Percentiles rank a stretch among this genome's conserved stretches.
Conservation (phyloP, 2,797 vertebrate genomes). For the Manis pentadactyla region DNA sequence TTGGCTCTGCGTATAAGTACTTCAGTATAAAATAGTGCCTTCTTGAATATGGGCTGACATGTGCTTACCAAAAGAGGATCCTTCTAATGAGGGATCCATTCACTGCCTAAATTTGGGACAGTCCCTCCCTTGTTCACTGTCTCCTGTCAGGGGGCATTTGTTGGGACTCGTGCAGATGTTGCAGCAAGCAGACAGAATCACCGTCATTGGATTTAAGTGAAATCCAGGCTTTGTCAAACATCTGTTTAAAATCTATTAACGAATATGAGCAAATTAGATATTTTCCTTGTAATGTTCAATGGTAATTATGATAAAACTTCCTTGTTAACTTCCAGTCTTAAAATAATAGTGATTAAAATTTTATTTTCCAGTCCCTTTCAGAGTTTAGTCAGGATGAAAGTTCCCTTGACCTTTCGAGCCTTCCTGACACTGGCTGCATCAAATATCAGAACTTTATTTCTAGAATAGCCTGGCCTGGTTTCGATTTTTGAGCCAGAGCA, state of each 20-base stretch:
- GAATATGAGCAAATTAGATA: too few relatives aligned
- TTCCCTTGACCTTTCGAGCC: slow-evolving; percentile 29
- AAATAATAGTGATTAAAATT: neutral
- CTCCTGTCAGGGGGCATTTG: neutral
- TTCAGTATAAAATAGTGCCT: too few relatives aligned
- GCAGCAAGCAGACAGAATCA: neutral
- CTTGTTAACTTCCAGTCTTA: neutral
- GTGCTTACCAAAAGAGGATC: neutral
- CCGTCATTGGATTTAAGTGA: neutral
- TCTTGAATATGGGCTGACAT: neutral
- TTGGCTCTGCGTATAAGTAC: neutral
- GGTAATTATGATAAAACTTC: neutral
- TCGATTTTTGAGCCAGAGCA: slow-evolving; percentile 51
- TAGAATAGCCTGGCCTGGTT: slow-evolving; percentile 44
- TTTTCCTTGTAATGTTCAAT: neutral
- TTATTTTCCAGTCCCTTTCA: slow-evolving; percentile 24
- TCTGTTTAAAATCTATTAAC: neutral
- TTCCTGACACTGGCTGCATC: neutral
- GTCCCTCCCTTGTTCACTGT: too few relatives aligned
- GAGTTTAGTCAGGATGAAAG: slow-evolving; percentile 20
- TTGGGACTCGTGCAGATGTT: neutral
- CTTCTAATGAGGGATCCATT: too few relatives aligned
- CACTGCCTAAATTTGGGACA: neutral
- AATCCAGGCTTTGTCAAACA: neutral
- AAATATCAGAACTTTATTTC: neutral